These are phyloP conservation scores for Harpagifer antarcticus DNA, from an alignment of 2,797 vertebrate species.

Conservation along the genomic window DNA sequence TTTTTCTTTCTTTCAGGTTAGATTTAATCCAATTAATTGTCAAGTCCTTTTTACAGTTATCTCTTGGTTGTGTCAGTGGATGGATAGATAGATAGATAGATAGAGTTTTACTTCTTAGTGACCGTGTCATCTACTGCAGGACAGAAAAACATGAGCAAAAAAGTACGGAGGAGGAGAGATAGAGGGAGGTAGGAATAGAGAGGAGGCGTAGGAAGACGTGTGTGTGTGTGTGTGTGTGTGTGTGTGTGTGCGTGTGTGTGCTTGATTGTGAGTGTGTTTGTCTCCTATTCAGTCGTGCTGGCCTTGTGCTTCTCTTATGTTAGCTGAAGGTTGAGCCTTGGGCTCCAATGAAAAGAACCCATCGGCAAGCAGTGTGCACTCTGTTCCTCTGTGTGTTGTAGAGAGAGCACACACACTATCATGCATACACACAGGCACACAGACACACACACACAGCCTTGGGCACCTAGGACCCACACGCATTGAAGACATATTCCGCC, in stretches of 20 bases:
- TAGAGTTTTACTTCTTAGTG: neutral
- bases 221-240: too few relatives aligned
- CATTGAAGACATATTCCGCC: constrained; percentile 62
- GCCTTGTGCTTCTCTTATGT: constrained; percentile 83
- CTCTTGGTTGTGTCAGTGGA: too few relatives aligned
- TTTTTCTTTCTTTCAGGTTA: too few relatives aligned
- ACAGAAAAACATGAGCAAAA: constrained; percentile 33
- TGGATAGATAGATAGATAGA: neutral
- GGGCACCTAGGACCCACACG: constrained; percentile 71
- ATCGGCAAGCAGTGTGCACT: constrained; percentile 69
- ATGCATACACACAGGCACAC: constrained; percentile 22
- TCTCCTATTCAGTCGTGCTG: constrained; percentile 60
- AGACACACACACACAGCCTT: constrained; percentile 66
- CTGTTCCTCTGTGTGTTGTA: constrained; percentile 38
- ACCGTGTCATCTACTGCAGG: constrained; percentile 20
- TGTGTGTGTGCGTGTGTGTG: too few relatives aligned
- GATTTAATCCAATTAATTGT: too few relatives aligned
- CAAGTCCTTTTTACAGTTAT: too few relatives aligned
- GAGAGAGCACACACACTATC: constrained; percentile 17
- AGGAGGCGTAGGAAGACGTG: constrained; percentile 50
- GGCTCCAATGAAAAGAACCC: constrained; percentile 79
- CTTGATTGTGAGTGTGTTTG: neutral
- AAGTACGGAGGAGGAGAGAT: constrained; percentile 25
- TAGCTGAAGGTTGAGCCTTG: constrained; percentile 82
- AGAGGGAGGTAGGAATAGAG: constrained; percentile 21